phyloP scores from a whole-genome alignment of 2,113 vertebrate genomes.

The Pomatostomus ruficeps region DNA sequence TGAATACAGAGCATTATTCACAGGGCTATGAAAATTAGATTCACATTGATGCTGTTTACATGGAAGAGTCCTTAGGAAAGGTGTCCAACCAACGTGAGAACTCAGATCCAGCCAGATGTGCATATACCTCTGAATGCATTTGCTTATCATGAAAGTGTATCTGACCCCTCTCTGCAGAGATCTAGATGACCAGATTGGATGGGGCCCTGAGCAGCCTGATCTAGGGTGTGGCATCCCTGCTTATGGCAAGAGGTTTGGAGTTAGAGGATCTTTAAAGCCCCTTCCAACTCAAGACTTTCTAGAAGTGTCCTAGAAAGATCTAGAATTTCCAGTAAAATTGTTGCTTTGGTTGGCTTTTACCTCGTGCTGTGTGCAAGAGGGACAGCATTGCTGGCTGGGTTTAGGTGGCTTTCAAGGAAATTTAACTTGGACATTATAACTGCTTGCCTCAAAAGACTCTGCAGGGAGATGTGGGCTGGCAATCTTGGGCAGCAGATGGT shows the following conservation, averaged over 20 bases:
- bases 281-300: not conserved
- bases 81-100: not conserved
- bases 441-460: not conserved
- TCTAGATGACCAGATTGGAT: not conserved
- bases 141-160: not conserved
- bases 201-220: not conserved
- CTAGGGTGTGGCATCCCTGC: not conserved
- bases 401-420: conserved; percentile 5
- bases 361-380: not conserved
- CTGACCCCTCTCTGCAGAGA: not conserved
- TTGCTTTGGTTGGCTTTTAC: not conserved
- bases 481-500: conserved; percentile 10
- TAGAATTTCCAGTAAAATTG: not conserved
- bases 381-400: not conserved
- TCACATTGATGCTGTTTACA: not conserved
- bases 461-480: not conserved
- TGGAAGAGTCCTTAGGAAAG: not conserved
- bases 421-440: not conserved
- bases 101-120: not conserved
- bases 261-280: not conserved
- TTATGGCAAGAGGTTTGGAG: not conserved
- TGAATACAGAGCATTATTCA: not conserved
- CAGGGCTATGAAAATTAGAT: not conserved
- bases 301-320: not conserved
- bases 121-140: not conserved